Evolutionary conservation across 2,113 vertebrate species (phyloP), one percentile per base, ranked within the genome.

Genomic region (Calyptomena viridis): DNA sequence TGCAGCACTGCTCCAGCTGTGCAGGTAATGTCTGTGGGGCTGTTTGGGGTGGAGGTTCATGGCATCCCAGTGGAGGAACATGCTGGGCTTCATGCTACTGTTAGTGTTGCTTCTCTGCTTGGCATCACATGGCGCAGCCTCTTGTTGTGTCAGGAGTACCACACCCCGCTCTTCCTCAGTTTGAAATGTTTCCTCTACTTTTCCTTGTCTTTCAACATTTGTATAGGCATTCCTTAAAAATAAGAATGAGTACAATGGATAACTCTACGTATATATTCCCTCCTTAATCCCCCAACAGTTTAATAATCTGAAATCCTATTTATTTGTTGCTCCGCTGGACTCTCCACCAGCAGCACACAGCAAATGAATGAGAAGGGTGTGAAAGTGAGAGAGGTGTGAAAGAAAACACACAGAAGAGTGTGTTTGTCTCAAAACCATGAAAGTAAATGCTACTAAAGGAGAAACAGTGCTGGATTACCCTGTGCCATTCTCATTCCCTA

Each of bases 101-200:
- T 17, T n/a, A 13, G 33, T 27, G 14, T 28, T 35, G 13, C 8
- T 23, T 69, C 86, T 92, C 49, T 87, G 25, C 37, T 47, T 0
- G 0, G 6, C 23, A n/a, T 16, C 2, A 2, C 3, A 4, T 33
- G 28, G 19, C 33, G 64, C 0, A 0, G 14, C n/a, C 28, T 33
- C 20, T 69, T 82, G 40, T 37, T 33, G 27, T 49, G 21, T 17
- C n/a, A 8, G 3, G 16, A 62, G 27, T 37, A 27, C 11, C 28
- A 53, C 49, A 37, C 8, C 4, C 39, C 72, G 17, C 6, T 73
- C 64, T 52, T 72, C 13, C 25, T 30, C 10, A 77, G 49, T 39
- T 84, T 60, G 37, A 8, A 2, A 3, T 49, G 52, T 42, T 50
- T 17, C 3, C 20, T 71, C 22, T 62, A 6, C 6, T 78, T 91